Percentiles rank a stretch among this genome's conserved stretches.
These are phyloP conservation scores for Nesospiza acunhae DNA, from an alignment of 2,113 vertebrate genomes.

Conservation along the genomic window DNA sequence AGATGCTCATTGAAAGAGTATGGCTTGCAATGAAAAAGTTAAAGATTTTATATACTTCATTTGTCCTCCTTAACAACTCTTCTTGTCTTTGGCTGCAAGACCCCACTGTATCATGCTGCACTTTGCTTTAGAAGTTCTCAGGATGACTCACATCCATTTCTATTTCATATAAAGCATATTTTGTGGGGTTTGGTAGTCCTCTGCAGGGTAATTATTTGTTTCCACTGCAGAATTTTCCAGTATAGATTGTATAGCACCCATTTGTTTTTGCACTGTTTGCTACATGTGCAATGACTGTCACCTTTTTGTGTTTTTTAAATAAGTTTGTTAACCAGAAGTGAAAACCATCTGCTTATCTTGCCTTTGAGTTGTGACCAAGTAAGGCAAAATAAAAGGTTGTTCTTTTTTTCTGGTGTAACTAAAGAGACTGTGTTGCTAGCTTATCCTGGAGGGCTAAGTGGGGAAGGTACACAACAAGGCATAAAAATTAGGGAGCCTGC, in stretches of 20 bases:
- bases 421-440: background rate
- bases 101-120: background rate
- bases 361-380: background rate
- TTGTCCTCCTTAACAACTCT: background rate
- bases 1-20: background rate
- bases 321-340: background rate
- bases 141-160: background rate
- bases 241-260: background rate
- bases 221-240: background rate
- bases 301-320: background rate
- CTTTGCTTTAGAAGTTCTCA: background rate
- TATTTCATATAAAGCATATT: background rate
- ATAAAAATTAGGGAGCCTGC: background rate
- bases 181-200: background rate
- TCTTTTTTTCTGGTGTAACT: background rate
- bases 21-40: background rate
- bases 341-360: background rate
- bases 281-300: background rate
- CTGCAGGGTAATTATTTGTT: background rate
- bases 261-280: background rate
- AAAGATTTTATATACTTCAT: accelerated
- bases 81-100: background rate
- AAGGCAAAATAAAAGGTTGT: background rate
- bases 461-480: accelerated
- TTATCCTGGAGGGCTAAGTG: background rate